These are phyloP conservation scores for Furcifer pardalis DNA, from an alignment of 2,797 vertebrate genomes.

Conservation along the genomic window DNA sequence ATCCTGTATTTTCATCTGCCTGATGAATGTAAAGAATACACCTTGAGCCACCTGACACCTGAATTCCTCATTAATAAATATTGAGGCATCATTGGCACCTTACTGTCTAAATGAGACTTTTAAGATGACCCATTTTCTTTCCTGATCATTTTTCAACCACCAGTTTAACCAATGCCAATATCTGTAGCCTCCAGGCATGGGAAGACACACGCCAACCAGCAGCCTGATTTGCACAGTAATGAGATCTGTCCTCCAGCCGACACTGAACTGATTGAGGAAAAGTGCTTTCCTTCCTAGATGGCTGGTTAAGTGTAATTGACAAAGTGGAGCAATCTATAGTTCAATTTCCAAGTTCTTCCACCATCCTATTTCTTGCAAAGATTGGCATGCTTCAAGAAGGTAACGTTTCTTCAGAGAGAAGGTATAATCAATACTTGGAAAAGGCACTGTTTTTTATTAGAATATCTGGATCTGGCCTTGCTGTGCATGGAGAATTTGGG, in stretches of 20 bases:
- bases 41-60: neutral
- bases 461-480: no score
- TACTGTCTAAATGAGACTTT: slow-evolving; percentile 31
- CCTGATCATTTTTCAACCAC: slow-evolving; percentile 52
- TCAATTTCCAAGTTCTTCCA: slow-evolving; percentile 49
- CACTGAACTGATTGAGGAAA: slow-evolving; percentile 61
- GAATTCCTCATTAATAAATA: slow-evolving; percentile 14
- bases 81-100: neutral
- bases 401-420: neutral
- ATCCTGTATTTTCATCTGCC: neutral
- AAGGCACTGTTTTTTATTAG: no score
- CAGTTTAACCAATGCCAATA: slow-evolving; percentile 58
- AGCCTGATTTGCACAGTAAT: slow-evolving; percentile 76
- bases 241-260: slow-evolving; percentile 65
- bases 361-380: slow-evolving; percentile 22
- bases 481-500: no score
- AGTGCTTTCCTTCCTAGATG: slow-evolving; percentile 65
- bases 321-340: slow-evolving; percentile 54
- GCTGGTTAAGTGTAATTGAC: slow-evolving; percentile 74
- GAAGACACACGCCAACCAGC: slow-evolving; percentile 58
- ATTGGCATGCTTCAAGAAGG: slow-evolving; percentile 26
- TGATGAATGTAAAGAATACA: neutral
- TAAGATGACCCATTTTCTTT: slow-evolving; percentile 10
- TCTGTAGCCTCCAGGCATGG: slow-evolving; percentile 52
- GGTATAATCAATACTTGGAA: no score